Evolutionary conservation across 2,113 vertebrate species (phyloP).

Genomic region (Onychostoma macrolepis): DNA sequence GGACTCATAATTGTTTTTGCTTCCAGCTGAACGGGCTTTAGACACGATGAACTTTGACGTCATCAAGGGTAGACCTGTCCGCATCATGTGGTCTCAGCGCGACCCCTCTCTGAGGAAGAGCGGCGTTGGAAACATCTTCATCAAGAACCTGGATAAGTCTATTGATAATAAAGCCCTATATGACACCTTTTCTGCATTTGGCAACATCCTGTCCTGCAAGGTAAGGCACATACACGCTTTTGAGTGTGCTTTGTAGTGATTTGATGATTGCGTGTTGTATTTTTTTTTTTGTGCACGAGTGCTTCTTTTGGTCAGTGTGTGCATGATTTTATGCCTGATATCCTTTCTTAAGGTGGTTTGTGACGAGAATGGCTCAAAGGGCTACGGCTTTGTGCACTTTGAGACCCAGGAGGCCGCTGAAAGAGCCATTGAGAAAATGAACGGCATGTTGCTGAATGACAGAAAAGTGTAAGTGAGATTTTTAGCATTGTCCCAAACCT

Average conservation of each 20-base stretch:
- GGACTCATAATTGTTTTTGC: not conserved
- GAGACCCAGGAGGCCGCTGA: slow-evolving; percentile 99
- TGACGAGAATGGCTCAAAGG: slow-evolving; percentile 99
- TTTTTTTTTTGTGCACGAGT: slow-evolving; percentile 53
- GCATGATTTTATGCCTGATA: slow-evolving; percentile 61
- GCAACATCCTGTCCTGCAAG: slow-evolving; percentile 99
- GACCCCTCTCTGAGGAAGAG: too few species aligned
- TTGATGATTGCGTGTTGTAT: not conserved
- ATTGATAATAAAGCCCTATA: slow-evolving; percentile 99
- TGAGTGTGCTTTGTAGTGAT: slow-evolving; percentile 5
- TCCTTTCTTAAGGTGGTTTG: slow-evolving; percentile 89
- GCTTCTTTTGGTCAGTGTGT: slow-evolving; percentile 53
- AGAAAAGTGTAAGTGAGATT: slow-evolving; percentile 85
- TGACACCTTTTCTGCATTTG: slow-evolving; percentile 98
- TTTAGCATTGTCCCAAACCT: not conserved
- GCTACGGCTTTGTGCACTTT: slow-evolving; percentile 99
- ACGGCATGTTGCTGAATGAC: slow-evolving; percentile 99
- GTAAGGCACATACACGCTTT: slow-evolving; percentile 69
- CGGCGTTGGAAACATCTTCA: slow-evolving; percentile 89
- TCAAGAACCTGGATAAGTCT: slow-evolving; percentile 98
- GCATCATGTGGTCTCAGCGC: too few species aligned
- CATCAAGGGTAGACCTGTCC: too few species aligned
- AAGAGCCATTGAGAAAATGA: slow-evolving; percentile 99
- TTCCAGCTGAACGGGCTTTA: slow-evolving; percentile 92
- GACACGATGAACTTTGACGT: slow-evolving; percentile 82